A percentile compares a stretch with the other conserved stretches of the same genome.
Evolutionary conservation across 2,113 vertebrate genomes (phyloP).

Genomic region (Centrocercus urophasianus): DNA sequence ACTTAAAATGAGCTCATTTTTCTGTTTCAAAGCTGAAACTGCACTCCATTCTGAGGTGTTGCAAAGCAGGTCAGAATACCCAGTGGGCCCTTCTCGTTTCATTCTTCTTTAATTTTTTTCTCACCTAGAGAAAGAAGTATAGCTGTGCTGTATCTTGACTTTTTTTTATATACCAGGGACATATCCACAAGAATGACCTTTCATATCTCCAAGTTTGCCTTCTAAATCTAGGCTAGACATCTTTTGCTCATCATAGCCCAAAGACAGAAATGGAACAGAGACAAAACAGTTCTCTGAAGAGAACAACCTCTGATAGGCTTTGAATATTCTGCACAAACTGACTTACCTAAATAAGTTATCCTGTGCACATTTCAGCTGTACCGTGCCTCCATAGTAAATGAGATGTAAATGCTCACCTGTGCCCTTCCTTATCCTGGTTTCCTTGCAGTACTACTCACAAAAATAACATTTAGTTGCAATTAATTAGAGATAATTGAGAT

Average conservation of each 20-base stretch:
- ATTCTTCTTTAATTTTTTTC: neutral
- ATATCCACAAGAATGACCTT: neutral
- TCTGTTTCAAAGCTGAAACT: neutral
- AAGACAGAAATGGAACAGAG: neutral
- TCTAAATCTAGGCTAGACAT: neutral
- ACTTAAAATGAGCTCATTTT: neutral
- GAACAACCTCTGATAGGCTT: neutral
- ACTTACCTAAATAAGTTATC: neutral
- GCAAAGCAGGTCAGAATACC: neutral
- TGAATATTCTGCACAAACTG: neutral
- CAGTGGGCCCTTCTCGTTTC: neutral
- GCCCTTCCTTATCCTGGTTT: neutral
- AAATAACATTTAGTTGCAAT: neutral
- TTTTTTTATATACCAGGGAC: neutral
- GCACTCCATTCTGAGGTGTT: neutral
- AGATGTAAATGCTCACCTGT: neutral
- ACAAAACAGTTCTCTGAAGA: neutral
- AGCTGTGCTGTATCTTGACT: neutral
- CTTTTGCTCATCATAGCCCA: neutral
- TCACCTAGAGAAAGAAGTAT: neutral
- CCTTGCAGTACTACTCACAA: neutral
- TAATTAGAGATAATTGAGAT: neutral
- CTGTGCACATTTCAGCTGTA: neutral
- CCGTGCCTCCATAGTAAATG: neutral
- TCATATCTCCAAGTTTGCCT: neutral